phyloP scores from a whole-genome alignment of 2,888 invertebrate genomes.

The Erebia epiphron region DNA sequence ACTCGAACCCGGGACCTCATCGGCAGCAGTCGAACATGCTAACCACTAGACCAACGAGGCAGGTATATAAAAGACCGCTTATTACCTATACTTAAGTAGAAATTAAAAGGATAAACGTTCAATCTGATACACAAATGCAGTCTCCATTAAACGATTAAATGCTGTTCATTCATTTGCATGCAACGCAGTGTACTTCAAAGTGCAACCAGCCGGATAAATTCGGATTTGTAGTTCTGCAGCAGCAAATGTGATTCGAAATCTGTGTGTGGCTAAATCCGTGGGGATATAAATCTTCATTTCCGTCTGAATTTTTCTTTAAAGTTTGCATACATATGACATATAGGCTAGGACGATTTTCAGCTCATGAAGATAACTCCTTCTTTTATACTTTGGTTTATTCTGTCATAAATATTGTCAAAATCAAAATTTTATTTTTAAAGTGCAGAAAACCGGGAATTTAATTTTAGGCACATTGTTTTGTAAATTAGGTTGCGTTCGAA shows the following conservation, averaged over 20 bases:
- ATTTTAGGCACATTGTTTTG: too few species aligned
- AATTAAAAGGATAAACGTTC: slow-evolving; percentile 33
- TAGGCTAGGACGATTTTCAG: not conserved
- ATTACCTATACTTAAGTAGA: slow-evolving; percentile 8
- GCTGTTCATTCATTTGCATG: slow-evolving; percentile 75
- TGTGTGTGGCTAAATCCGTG: slow-evolving; percentile 26
- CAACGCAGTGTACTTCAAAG: slow-evolving; percentile 69
- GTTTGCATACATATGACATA: not conserved
- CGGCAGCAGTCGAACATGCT: too few species aligned
- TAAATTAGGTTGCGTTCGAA: too few species aligned
- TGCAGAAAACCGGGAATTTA: too few species aligned
- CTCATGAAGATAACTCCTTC: slow-evolving; percentile 3
- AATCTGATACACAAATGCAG: slow-evolving; percentile 73
- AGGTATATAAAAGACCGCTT: not conserved
- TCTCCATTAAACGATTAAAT: slow-evolving; percentile 76
- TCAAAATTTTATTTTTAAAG: not conserved
- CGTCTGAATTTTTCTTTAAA: slow-evolving; percentile 19
- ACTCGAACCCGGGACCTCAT: too few species aligned
- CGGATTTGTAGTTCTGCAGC: slow-evolving; percentile 55
- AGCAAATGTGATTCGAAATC: slow-evolving; percentile 42
- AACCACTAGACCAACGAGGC: not conserved
- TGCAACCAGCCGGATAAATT: slow-evolving; percentile 69
- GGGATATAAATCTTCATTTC: slow-evolving; percentile 29
- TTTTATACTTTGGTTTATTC: not conserved
- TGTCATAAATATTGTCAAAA: not conserved